A percentile compares a stretch with the other conserved stretches of the same genome.
Conservation (phyloP, 2,888 invertebrate genomes). For the Cephus runcator region DNA sequence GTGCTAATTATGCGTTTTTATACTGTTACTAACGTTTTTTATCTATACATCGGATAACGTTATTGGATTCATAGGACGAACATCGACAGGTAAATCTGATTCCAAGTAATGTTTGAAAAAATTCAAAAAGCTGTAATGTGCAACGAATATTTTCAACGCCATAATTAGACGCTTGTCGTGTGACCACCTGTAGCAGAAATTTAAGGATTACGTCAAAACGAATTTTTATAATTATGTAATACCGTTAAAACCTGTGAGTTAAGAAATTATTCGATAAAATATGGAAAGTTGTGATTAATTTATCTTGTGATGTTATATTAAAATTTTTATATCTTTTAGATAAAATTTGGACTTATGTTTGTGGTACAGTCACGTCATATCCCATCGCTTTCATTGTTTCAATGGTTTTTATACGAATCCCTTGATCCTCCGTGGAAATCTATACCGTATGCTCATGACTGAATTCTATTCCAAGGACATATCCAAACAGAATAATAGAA, state of each 20-base stretch:
- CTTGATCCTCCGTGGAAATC: background rate
- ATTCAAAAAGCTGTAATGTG: background rate
- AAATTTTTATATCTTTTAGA: background rate
- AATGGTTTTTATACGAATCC: background rate
- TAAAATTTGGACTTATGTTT: background rate
- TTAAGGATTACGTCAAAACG: background rate
- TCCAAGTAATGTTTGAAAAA: background rate
- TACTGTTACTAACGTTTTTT: slow-evolving; percentile 12
- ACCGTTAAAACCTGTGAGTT: background rate
- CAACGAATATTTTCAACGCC: background rate
- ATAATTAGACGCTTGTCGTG: background rate
- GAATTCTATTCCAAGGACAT: background rate
- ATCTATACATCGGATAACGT: slow-evolving; percentile 21
- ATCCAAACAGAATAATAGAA: slow-evolving; percentile 36
- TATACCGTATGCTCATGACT: background rate
- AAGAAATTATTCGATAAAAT: background rate
- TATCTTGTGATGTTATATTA: background rate
- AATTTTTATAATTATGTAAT: background rate
- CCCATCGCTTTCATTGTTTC: background rate
- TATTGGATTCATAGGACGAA: background rate
- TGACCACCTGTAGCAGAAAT: background rate
- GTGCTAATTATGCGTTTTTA: slow-evolving; percentile 51
- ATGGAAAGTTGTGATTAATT: background rate
- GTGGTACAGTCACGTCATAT: background rate
- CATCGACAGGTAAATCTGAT: background rate